A percentile compares a stretch with the other conserved stretches of the same genome.
phyloP scores from a whole-genome alignment of 2,888 invertebrate species.

The Buathra laborator region DNA sequence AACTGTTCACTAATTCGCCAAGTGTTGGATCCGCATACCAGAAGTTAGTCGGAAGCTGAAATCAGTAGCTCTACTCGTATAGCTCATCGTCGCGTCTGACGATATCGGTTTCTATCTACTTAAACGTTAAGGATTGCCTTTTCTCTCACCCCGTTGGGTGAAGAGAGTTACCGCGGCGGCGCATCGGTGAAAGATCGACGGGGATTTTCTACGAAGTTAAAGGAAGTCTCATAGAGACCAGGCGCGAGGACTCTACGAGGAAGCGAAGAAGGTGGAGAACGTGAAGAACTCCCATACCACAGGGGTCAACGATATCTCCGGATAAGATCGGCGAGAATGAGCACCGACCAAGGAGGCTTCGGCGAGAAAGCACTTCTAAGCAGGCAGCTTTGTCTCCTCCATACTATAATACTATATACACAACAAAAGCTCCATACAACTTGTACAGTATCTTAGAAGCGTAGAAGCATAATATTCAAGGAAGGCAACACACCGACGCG shows the following conservation, averaged over 20 bases:
- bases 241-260: constrained; percentile 43
- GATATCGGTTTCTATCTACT: constrained; percentile 53
- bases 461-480: constrained; percentile 53
- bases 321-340: constrained; percentile 70
- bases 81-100: constrained; percentile 26
- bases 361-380: constrained; percentile 60
- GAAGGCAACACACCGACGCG: constrained; percentile 12
- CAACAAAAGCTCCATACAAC: constrained; percentile 47
- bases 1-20: background rate
- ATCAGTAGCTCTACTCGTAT: constrained; percentile 33
- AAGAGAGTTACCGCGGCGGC: background rate
- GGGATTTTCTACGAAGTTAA: constrained; percentile 54
- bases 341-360: constrained; percentile 45
- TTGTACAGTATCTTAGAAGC: constrained; percentile 33
- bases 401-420: constrained; percentile 14
- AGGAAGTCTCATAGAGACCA: constrained; percentile 53
- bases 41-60: constrained; percentile 6
- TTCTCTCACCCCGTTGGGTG: background rate
- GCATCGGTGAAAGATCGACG: constrained; percentile 46
- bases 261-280: constrained; percentile 62
- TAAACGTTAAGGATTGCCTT: constrained; percentile 59
- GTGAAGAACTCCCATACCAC: constrained; percentile 64
- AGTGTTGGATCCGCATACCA: background rate
- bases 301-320: constrained; percentile 68
- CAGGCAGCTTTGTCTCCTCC: constrained; percentile 60